Evolutionary conservation across 2,888 invertebrate genomes (phyloP).

Genomic region (Agrotis segetum): DNA sequence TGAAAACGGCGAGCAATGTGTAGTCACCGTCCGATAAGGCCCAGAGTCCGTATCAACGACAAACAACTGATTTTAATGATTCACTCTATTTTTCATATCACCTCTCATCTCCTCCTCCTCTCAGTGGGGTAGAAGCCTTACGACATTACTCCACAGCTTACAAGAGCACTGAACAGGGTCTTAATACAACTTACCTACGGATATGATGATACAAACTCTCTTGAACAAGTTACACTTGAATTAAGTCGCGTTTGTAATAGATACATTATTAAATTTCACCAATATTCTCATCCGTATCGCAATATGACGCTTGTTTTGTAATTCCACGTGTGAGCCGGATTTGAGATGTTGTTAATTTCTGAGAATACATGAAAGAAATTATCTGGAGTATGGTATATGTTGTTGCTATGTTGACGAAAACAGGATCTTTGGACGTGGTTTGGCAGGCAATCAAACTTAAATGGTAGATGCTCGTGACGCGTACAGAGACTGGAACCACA

Average conservation of each 20-base stretch:
- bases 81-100: no score
- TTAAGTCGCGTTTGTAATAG: slow-evolving; percentile 60
- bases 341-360: slow-evolving; percentile 35
- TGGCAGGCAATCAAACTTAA: no score
- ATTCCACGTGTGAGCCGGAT: slow-evolving; percentile 60
- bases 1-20: no score
- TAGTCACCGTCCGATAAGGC: no score
- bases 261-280: slow-evolving; percentile 68
- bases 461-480: no score
- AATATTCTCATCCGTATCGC: slow-evolving; percentile 67
- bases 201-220: slow-evolving; percentile 7
- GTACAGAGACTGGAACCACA: no score
- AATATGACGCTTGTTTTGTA: slow-evolving; percentile 73
- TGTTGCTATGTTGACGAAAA: neutral
- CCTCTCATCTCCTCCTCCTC: no score
- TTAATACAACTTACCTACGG: slow-evolving; percentile 2
- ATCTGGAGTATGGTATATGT: neutral
- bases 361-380: slow-evolving; percentile 1
- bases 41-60: no score
- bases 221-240: slow-evolving; percentile 25
- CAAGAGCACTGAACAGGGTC: no score
- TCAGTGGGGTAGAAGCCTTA: no score
- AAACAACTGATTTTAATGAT: no score
- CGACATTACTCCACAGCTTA: neutral
- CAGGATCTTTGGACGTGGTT: no score